Base-by-base conservation (phyloP, 2,888 invertebrate genomes). In the Eustalomyia histrio region DNA sequence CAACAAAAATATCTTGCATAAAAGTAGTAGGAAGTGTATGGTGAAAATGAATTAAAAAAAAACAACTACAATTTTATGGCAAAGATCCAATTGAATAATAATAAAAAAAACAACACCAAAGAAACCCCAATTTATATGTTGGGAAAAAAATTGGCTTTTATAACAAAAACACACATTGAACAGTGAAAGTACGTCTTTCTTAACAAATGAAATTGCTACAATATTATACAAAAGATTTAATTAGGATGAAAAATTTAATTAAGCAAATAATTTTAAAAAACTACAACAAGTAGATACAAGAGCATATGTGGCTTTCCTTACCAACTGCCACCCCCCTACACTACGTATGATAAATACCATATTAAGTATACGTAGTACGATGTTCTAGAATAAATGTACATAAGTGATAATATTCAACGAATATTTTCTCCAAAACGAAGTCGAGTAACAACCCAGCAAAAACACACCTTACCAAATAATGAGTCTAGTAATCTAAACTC, bases 31-130 rank as follows among this genome's bases (percentile, higher is more conserved):
- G 16, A 29, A 64, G 29, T 43, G 8, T 21, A 24, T 39, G 7
- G 5, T 29, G 39, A 63, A 74, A 63, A 52, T 8, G 10, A 63
- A 58, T 43, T 63, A 9, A 18, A 57, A 68, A 73, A 18, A 60
- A 16, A 17, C 58, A 33, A 47, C 33, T 18, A 75, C 75, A 69
- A 53, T 75, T 63, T 64, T 50, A 65, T 80, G 79, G 79, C 69
- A 80, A 43, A 35, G 53, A 61, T 80, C 75, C 75, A 80, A 80
- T 35, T 29, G 29, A 29, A 60, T 71, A 21, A 16, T 18, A 61
- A 73, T 33, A 65, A 7, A 65, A 50, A 64, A 39, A n/a, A 18
- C 29, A 68, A 61, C 21, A 63, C 29, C 16, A 53, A 61, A 60
- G 47, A 68, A 68, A 68, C 47, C 24, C 16, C 57, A 76, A 35